These are phyloP conservation scores for Leptopilina myrica DNA, from an alignment of 2,888 invertebrate species.

Conservation along the genomic window DNA sequence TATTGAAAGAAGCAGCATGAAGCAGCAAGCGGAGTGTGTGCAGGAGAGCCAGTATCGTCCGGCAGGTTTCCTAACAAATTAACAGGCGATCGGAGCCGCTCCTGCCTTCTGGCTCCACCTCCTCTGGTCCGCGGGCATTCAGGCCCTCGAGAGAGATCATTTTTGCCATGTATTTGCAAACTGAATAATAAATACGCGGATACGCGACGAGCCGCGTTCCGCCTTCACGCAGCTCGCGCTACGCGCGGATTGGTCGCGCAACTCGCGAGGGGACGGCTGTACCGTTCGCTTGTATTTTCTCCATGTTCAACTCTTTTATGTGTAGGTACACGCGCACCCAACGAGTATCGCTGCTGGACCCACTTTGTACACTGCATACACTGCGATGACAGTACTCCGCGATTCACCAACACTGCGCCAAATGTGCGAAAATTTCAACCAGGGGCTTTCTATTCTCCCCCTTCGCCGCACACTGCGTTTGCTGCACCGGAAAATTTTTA, in stretches of 20 bases:
- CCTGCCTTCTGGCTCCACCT: constrained; percentile 69
- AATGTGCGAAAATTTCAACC: neutral
- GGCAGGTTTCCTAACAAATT: constrained; percentile 72
- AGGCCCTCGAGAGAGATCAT: constrained; percentile 70
- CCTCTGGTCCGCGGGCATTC: constrained; percentile 57
- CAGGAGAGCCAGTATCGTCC: constrained; percentile 50
- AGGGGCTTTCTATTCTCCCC: too few species aligned
- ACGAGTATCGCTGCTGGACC: constrained; percentile 39
- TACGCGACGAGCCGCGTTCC: constrained; percentile 74
- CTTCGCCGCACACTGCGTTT: too few species aligned
- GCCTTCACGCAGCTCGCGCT: constrained; percentile 76
- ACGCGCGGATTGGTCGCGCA: constrained; percentile 74
- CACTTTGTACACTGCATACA: neutral
- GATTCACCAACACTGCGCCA: constrained; percentile 11
- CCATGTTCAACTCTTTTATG: constrained; percentile 37
- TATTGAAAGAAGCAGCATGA: too few species aligned
- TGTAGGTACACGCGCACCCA: constrained; percentile 45
- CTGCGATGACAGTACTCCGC: constrained; percentile 22
- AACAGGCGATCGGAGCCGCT: constrained; percentile 66
- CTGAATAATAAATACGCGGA: constrained; percentile 76
- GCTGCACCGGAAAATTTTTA: too few species aligned
- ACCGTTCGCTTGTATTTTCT: constrained; percentile 63
- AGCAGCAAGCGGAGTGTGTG: constrained; percentile 43
- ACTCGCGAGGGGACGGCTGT: constrained; percentile 74
- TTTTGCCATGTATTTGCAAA: constrained; percentile 76